A percentile compares a stretch with the other conserved stretches of the same genome.
Conservation (phyloP, 1,140 invertebrate species). For the Ceratina japonica region DNA sequence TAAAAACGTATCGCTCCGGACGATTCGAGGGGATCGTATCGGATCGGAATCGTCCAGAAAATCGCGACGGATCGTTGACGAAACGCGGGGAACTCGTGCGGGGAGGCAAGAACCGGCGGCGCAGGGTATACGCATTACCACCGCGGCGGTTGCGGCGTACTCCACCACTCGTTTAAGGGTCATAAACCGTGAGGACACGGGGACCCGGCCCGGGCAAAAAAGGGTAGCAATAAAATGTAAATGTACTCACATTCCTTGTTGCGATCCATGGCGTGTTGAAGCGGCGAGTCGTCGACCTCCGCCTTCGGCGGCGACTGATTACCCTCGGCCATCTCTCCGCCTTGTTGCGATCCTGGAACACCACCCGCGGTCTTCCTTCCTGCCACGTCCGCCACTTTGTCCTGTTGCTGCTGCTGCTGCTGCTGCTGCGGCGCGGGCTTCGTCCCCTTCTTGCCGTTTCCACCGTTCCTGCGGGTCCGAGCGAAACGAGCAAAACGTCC, state of each 20-base stretch:
- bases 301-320: constrained; percentile 91
- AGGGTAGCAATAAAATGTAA: constrained; percentile 44
- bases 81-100: constrained; percentile 23
- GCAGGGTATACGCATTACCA: no score
- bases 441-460: constrained; percentile 71
- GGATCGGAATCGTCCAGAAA: constrained; percentile 15
- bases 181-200: constrained; percentile 39
- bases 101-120: constrained; percentile 2
- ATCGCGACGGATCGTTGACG: constrained; percentile 9
- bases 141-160: no score
- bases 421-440: constrained; percentile 70
- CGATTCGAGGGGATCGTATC: background rate
- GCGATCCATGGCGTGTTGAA: constrained; percentile 95
- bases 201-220: constrained; percentile 9
- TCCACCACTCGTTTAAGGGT: constrained; percentile 32
- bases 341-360: constrained; percentile 64
- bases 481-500: constrained; percentile 57
- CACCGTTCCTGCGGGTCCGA: constrained; percentile 58
- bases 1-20: constrained; percentile 5
- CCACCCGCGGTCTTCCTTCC: constrained; percentile 73
- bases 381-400: constrained; percentile 70
- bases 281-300: constrained; percentile 94
- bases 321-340: constrained; percentile 84
- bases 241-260: constrained; percentile 96
- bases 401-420: no score